Percentiles rank a stretch among this genome's conserved stretches.
Evolutionary conservation across 2,113 vertebrate genomes (phyloP).

Genomic region (Plecotus auritus): DNA sequence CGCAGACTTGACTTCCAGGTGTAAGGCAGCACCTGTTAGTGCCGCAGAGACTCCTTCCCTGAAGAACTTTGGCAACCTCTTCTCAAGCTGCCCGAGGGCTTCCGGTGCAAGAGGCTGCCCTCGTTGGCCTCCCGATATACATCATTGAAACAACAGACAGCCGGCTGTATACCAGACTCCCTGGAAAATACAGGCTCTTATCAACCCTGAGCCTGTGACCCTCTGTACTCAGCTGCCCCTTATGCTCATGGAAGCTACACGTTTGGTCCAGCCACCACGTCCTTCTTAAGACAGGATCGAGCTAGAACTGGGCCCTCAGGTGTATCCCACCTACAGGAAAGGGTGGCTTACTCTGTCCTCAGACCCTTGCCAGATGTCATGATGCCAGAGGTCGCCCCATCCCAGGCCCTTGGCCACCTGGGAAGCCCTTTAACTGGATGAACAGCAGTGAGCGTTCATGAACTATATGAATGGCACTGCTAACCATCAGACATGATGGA

Average conservation of each 20-base stretch:
- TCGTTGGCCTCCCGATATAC: background rate
- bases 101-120: background rate
- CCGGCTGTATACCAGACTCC: background rate
- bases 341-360: no score
- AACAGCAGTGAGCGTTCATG: background rate
- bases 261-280: background rate
- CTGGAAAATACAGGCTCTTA: background rate
- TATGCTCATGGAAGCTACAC: background rate
- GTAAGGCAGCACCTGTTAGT: background rate
- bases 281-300: background rate
- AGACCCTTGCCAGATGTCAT: background rate
- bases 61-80: background rate
- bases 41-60: background rate
- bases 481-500: background rate
- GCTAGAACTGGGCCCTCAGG: background rate
- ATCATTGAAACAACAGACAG: background rate
- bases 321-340: background rate
- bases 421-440: background rate
- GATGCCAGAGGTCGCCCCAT: background rate
- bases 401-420: no score
- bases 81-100: background rate
- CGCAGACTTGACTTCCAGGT: no score
- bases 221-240: background rate
- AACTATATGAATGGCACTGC: background rate
- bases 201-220: background rate